These are phyloP conservation scores for Oenanthe oenanthe DNA, from an alignment of 2,113 vertebrate genomes.

Conservation along the genomic window DNA sequence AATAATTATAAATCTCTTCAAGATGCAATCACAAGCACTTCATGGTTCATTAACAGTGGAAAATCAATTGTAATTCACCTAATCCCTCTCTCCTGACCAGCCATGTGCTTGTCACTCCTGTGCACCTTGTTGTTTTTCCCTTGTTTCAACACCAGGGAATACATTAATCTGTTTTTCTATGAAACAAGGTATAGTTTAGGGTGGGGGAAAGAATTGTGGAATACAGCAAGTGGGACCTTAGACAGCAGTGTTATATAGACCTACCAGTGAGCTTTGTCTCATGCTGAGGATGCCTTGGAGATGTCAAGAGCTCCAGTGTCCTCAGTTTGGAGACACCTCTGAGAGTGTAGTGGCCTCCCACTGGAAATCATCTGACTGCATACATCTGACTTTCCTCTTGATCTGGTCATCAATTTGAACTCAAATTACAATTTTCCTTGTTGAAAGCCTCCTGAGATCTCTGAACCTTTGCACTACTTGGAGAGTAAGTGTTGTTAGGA, in stretches of 20 bases:
- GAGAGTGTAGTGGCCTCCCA: neutral
- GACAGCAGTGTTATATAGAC: neutral
- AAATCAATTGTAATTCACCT: constrained; percentile 78
- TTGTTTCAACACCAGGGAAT: neutral
- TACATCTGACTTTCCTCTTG: neutral
- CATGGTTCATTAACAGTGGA: constrained; percentile 75
- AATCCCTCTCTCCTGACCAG: constrained; percentile 72
- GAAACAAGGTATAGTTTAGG: neutral
- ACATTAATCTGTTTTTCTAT: neutral
- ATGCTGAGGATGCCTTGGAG: neutral
- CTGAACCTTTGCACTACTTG: neutral
- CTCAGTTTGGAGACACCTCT: neutral
- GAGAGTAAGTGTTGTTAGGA: neutral
- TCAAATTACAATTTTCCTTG: neutral
- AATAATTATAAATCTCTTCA: constrained; percentile 84
- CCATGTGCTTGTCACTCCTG: constrained; percentile 3
- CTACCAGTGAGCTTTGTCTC: neutral
- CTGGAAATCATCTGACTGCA: neutral
- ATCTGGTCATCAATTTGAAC: neutral
- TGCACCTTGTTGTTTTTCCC: neutral
- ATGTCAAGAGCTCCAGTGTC: neutral
- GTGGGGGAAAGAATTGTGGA: neutral
- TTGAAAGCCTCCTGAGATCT: neutral
- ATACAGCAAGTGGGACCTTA: neutral
- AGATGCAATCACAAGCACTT: constrained; percentile 80